Evolutionary conservation across 2,888 invertebrate genomes (phyloP).

Genomic region (Pandemis cinnamomeana): DNA sequence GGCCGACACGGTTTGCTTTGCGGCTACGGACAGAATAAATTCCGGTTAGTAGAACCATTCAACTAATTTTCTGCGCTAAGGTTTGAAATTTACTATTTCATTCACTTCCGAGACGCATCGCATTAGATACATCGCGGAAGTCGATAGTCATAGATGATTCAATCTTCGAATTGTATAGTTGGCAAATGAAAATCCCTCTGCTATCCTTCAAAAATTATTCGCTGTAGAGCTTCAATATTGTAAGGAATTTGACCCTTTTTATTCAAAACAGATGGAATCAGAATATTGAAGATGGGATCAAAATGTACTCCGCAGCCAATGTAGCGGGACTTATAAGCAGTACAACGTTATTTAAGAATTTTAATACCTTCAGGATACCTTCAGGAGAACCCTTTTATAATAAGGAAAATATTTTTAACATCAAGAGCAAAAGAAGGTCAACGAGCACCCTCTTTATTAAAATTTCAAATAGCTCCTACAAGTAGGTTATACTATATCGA

Average conservation of each 20-base stretch:
- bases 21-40: not conserved
- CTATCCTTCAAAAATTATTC: constrained; percentile 17
- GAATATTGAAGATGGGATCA: constrained; percentile 21
- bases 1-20: constrained; percentile 20
- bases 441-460: constrained; percentile 18
- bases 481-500: not conserved
- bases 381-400: constrained; percentile 17
- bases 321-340: not conserved
- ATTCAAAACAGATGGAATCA: constrained; percentile 26
- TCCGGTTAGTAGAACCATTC: not conserved
- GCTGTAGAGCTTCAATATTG: constrained; percentile 3
- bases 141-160: not conserved
- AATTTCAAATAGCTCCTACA: constrained; percentile 15
- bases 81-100: not conserved
- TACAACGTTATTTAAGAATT: constrained; percentile 6
- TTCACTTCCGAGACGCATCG: not conserved
- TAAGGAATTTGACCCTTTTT: constrained; percentile 24
- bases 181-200: not conserved
- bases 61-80: not conserved
- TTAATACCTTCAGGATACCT: not conserved
- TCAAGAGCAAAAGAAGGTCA: not conserved
- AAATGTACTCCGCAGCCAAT: constrained; percentile 13
- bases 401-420: constrained; percentile 20
- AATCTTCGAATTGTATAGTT: not conserved
- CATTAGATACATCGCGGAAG: not conserved